These are phyloP conservation scores for Parasteatoda tepidariorum DNA, from an alignment of 1,140 invertebrate genomes.

Conservation along the genomic window DNA sequence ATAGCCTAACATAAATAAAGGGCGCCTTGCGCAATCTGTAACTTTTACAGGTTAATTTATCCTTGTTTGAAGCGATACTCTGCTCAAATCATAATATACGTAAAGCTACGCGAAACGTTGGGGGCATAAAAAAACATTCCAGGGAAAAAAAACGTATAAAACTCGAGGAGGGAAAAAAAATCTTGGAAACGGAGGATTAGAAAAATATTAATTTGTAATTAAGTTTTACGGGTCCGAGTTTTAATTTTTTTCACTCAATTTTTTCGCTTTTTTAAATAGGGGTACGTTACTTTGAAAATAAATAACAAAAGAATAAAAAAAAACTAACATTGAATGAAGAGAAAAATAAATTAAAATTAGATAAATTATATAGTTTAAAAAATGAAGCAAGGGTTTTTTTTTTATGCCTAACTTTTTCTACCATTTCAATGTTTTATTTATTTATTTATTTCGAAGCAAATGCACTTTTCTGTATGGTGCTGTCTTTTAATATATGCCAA, in stretches of 20 bases:
- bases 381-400: constrained; percentile 3
- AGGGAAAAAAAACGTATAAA: background rate
- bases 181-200: constrained; percentile 40
- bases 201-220: constrained; percentile 61
- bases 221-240: constrained; percentile 53
- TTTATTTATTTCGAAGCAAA: constrained; percentile 13
- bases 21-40: constrained; percentile 45
- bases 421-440: constrained; percentile 24
- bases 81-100: constrained; percentile 50
- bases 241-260: constrained; percentile 36
- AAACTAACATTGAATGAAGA: constrained; percentile 42
- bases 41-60: constrained; percentile 58
- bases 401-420: background rate
- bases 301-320: constrained; percentile 19
- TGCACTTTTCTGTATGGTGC: background rate
- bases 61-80: constrained; percentile 44
- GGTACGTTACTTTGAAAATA: constrained; percentile 12
- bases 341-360: constrained; percentile 59
- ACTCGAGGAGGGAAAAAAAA: constrained; percentile 9
- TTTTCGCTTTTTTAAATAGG: constrained; percentile 36
- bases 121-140: constrained; percentile 9
- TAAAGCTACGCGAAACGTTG: background rate
- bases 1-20: constrained; percentile 44
- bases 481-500: constrained; percentile 53
- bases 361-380: constrained; percentile 60